Evolutionary conservation across 1,140 invertebrate genomes (phyloP).

Genomic region (Drosophila bocqueti): DNA sequence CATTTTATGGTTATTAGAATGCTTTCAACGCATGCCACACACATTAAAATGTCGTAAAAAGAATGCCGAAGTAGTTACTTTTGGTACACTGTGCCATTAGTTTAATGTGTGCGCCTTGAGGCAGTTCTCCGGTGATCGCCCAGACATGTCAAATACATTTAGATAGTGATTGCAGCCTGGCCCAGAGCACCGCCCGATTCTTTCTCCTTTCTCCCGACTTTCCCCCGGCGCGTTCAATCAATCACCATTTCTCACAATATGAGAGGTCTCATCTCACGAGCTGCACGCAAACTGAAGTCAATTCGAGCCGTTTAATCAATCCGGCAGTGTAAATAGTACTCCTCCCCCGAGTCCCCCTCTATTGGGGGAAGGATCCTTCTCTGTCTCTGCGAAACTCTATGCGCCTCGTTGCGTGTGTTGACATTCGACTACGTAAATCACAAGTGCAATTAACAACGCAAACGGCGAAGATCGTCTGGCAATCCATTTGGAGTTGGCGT

Average conservation of each 20-base stretch:
- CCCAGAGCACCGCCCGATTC: constrained; percentile 10
- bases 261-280: constrained; percentile 3
- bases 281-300: constrained; percentile 34
- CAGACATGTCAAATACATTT: constrained; percentile 78
- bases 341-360: constrained; percentile 9
- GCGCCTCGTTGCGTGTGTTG: constrained; percentile 69
- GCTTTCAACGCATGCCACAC: constrained; percentile 52
- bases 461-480: constrained; percentile 57
- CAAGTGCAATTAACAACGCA: constrained; percentile 78
- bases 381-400: constrained; percentile 7
- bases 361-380: not conserved
- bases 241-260: constrained; percentile 44
- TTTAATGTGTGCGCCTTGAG: constrained; percentile 53
- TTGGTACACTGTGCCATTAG: constrained; percentile 60
- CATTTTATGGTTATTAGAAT: constrained; percentile 69
- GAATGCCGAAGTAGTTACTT: constrained; percentile 50
- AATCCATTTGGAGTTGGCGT: constrained; percentile 53
- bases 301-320: constrained; percentile 47
- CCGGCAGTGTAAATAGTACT: constrained; percentile 24
- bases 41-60: constrained; percentile 75
- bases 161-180: constrained; percentile 57
- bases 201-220: constrained; percentile 53
- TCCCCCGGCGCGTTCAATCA: constrained; percentile 57
- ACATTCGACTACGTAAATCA: constrained; percentile 78
- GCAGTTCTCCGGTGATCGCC: constrained; percentile 40